Evolutionary conservation across 2,797 vertebrate species (phyloP).

Genomic region (Hydrolagus colliei): DNA sequence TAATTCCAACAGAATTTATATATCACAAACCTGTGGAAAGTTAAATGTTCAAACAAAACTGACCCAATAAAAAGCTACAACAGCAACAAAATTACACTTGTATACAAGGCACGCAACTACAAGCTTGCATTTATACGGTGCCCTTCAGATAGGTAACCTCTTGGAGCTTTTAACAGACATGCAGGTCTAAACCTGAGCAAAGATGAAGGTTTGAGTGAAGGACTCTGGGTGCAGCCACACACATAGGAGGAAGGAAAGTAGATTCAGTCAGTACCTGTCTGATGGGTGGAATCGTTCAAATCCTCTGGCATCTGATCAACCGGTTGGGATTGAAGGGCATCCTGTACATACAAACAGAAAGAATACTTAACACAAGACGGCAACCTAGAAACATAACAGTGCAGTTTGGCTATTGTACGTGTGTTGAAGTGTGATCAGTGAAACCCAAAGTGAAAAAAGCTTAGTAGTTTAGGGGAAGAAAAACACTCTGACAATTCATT

Average conservation of each 20-base stretch:
- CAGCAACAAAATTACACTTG: too few species aligned
- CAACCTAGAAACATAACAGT: neutral
- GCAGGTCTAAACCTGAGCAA: too few species aligned
- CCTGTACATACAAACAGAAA: constrained; percentile 4
- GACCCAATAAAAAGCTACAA: too few species aligned
- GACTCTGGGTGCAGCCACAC: neutral
- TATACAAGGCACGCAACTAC: too few species aligned
- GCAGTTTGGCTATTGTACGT: too few species aligned
- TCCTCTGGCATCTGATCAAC: constrained; percentile 11
- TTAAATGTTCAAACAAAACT: neutral
- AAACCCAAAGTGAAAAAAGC: too few species aligned
- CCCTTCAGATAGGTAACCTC: too few species aligned
- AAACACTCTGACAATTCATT: too few species aligned
- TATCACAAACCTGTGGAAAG: neutral
- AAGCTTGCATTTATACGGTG: too few species aligned
- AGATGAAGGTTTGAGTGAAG: neutral
- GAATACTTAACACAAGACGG: neutral
- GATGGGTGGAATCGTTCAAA: neutral
- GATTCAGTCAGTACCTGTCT: neutral
- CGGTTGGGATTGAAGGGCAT: constrained; percentile 17
- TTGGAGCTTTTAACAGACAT: too few species aligned
- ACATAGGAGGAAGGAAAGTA: neutral
- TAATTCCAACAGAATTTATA: neutral
- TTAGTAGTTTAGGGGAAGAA: too few species aligned
- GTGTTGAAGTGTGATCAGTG: too few species aligned